Evolutionary conservation across 1,140 invertebrate species (phyloP), one percentile per base, ranked within the genome.

Genomic region (Cyrtorhinus lividipennis): DNA sequence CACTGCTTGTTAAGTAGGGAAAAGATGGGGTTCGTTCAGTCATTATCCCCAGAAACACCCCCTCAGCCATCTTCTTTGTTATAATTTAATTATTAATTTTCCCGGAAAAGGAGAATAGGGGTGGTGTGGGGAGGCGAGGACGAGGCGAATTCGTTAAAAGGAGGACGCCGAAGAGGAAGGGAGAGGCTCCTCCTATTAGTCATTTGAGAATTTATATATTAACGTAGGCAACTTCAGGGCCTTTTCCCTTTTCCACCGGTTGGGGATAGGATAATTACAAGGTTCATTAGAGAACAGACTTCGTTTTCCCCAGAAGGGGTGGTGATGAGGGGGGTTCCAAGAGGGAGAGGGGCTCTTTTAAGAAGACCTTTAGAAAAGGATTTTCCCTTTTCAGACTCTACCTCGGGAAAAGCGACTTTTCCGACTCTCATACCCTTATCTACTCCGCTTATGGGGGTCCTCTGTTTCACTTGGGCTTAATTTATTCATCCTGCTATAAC

Each of bases 61-160:
- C 30, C 30, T 8, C 5, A 5, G 5, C 56, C 24, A 13, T 24
- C 56, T 24, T 24, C 56, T 57, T 57, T 57, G 56, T 57, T 57
- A 57, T 57, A 57, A 57, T 57, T 57, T 57, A 57, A 57, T 57
- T 57, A 57, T 57, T 57, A 57, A 57, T 57, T 57, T 57, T 57
- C 20, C 56, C 18, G 23, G 24, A 13, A 24, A 57, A 15, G 30
- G 15, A 38, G 56, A 22, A 15, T 57, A 20, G 56, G 20, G 20
- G 24, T 23, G 24, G 24, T 13, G 56, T 18, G 24, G 56, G 23
- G 24, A 24, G 24, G 24, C n/a, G 23, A 48, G 46, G 46, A n/a
- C 46, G n/a, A n/a, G 30, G 30, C 5, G 15, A 38, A 38, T 38
- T 38, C 30, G 30, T 38, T 38, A 38, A 38, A 38, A 38, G 30